A percentile compares a stretch with the other conserved stretches of the same genome.
Evolutionary conservation across 2,113 vertebrate species (phyloP).

Genomic region (Dinomys branickii): DNA sequence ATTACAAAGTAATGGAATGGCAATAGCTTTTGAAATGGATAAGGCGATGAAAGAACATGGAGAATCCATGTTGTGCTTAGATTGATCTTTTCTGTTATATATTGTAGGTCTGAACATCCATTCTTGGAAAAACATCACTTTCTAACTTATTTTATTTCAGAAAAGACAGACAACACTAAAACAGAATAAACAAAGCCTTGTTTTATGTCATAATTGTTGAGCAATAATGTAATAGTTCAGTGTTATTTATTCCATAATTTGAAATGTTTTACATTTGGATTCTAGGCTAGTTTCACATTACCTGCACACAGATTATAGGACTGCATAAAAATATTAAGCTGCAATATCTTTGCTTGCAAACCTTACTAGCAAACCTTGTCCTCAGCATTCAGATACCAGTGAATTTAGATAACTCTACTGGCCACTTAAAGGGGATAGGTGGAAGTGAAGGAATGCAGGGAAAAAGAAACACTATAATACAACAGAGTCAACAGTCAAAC

Average conservation of each 20-base stretch:
- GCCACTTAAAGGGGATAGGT: fast-evolving
- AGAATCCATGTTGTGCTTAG: not conserved
- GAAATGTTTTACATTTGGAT: not conserved
- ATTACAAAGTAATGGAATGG: constrained; percentile 54
- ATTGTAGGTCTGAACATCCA: not conserved
- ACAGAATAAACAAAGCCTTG: not conserved
- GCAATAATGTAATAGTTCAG: not conserved
- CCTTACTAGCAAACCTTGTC: not conserved
- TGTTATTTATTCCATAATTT: not conserved
- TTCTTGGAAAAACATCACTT: not conserved
- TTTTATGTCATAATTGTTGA: not conserved
- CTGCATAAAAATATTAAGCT: not conserved
- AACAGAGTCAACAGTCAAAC: not conserved
- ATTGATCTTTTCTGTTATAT: not conserved
- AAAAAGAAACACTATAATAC: not conserved
- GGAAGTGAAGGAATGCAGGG: not conserved
- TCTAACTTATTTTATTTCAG: not conserved
- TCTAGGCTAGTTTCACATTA: not conserved
- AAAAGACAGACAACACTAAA: not conserved
- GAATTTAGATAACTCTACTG: not conserved
- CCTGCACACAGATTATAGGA: not conserved
- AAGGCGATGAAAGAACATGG: not conserved
- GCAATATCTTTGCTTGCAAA: not conserved
- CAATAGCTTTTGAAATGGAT: constrained; percentile 50
- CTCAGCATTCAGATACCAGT: not conserved